Evolutionary conservation across 64 coral and sea anemone genomes (phyloP).

Genomic region (Pocillopora damicornis): DNA sequence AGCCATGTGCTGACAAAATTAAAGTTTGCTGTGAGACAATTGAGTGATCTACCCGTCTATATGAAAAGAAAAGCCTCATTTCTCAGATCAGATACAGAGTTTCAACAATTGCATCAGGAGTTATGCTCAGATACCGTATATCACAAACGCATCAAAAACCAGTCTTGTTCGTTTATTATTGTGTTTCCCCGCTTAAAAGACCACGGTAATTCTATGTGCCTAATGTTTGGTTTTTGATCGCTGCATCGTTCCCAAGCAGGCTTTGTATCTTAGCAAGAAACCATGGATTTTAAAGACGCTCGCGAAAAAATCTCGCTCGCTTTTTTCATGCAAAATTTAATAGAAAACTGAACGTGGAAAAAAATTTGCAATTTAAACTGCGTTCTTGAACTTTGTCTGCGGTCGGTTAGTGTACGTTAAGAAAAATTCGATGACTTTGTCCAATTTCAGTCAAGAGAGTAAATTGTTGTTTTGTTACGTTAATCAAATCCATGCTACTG

Average conservation of each 20-base stretch:
- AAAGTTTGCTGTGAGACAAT: neutral
- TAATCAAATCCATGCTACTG: no score
- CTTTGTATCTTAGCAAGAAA: conserved; percentile 49
- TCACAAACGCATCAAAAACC: conserved; percentile 16
- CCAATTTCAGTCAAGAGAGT: no score
- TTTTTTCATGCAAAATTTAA: conserved; percentile 1
- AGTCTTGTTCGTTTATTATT: neutral
- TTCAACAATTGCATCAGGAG: conserved; percentile 46
- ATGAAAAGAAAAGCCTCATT: conserved; percentile 31
- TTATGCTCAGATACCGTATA: conserved; percentile 18
- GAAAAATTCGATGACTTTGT: no score
- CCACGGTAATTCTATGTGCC: neutral
- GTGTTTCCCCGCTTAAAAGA: neutral
- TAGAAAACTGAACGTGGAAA: neutral
- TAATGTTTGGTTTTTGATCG: neutral
- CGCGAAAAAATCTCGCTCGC: conserved; percentile 28
- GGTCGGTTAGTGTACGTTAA: no score
- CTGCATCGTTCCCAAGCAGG: conserved; percentile 1
- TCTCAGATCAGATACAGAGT: neutral
- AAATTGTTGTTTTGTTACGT: no score
- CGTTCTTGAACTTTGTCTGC: neutral
- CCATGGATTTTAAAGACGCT: conserved; percentile 39
- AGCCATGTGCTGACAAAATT: conserved; percentile 28
- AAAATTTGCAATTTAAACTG: neutral
- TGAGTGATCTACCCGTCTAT: conserved; percentile 12